phyloP scores from a whole-genome alignment of 2,888 invertebrate genomes.

The Plebejus melissa region DNA sequence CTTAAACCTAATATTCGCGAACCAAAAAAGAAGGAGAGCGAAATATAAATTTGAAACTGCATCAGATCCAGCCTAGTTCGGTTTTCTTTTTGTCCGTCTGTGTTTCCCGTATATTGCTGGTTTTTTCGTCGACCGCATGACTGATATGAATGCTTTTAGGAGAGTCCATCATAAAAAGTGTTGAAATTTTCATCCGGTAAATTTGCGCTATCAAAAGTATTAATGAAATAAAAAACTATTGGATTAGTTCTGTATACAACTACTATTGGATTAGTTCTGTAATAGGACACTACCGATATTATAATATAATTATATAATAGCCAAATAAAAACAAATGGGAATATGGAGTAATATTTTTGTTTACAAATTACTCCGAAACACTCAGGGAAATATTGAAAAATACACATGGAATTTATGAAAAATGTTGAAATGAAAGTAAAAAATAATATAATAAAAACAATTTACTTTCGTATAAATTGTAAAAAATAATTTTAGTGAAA shows the following conservation, averaged over 20 bases:
- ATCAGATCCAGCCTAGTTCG: conserved; percentile 22
- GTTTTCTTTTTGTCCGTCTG: conserved; percentile 23
- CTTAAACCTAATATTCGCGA: conserved; percentile 21
- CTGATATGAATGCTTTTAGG: conserved; percentile 24
- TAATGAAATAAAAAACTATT: neutral
- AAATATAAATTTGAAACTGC: conserved; percentile 25
- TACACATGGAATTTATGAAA: too few relatives aligned
- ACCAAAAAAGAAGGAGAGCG: conserved; percentile 18
- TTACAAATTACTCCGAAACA: too few relatives aligned
- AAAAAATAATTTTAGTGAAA: too few relatives aligned
- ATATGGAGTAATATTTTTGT: too few relatives aligned
- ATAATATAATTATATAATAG: too few relatives aligned
- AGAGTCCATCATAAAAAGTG: conserved; percentile 10
- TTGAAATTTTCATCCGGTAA: neutral
- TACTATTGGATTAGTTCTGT: neutral
- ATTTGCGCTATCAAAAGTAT: neutral
- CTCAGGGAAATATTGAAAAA: too few relatives aligned
- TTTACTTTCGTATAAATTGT: too few relatives aligned
- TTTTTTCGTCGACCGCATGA: conserved; percentile 28
- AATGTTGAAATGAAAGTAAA: too few relatives aligned
- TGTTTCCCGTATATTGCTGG: conserved; percentile 28
- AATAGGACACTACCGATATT: too few relatives aligned
- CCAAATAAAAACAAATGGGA: too few relatives aligned
- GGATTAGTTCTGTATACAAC: neutral
- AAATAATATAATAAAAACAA: too few relatives aligned